These are phyloP conservation scores for Brevipalpus yothersi DNA, from an alignment of 1,140 invertebrate species.

Conservation along the genomic window DNA sequence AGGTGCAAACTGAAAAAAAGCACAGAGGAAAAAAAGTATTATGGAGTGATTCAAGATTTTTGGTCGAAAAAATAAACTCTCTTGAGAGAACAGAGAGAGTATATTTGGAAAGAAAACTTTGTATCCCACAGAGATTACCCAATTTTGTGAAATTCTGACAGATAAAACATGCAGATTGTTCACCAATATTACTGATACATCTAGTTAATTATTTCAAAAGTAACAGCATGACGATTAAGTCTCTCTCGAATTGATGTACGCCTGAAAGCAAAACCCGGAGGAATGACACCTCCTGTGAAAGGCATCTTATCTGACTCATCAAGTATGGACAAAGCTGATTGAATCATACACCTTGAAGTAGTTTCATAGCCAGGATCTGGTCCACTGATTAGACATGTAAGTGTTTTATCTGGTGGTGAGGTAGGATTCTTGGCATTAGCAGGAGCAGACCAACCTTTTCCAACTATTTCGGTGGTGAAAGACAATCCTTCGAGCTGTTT, in stretches of 20 bases:
- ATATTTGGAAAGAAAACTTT: no score
- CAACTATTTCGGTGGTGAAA: conserved; percentile 42
- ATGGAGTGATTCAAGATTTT: no score
- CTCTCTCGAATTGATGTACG: conserved; percentile 35
- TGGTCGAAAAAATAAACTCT: no score
- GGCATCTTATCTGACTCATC: conserved; percentile 50
- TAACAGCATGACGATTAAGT: conserved; percentile 30
- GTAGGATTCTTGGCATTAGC: conserved; percentile 15
- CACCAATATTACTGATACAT: no score
- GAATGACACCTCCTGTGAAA: conserved; percentile 26
- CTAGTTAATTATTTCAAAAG: conserved; percentile 23
- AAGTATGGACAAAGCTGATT: conserved; percentile 44
- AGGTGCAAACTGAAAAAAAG: no score
- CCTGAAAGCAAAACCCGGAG: conserved; percentile 31
- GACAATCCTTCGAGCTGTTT: conserved; percentile 31
- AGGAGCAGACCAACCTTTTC: conserved; percentile 40
- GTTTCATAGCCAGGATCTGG: conserved; percentile 47
- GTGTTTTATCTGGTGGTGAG: conserved; percentile 30
- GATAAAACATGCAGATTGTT: no score
- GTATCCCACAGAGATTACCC: no score
- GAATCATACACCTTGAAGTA: conserved; percentile 42
- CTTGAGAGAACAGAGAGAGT: no score
- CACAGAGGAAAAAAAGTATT: no score
- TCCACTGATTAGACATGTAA: conserved; percentile 31
- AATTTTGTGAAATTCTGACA: no score